Evolutionary conservation across 2,113 vertebrate species (phyloP).

Genomic region (Hippocampus guttulatus): DNA sequence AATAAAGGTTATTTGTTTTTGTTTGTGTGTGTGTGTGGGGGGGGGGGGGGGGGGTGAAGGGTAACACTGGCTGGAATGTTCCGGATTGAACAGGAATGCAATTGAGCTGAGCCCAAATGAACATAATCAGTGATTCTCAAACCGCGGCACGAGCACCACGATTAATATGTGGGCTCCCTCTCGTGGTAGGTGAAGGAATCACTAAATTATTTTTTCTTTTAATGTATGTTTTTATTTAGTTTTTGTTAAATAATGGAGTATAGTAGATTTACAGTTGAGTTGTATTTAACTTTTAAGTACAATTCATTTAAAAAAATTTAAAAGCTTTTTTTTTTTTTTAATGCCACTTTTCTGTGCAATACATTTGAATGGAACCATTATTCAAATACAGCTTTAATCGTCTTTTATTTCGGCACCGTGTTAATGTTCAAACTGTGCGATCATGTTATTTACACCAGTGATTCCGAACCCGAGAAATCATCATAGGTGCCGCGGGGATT

Average conservation of each 20-base stretch:
- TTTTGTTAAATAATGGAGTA: too few relatives aligned
- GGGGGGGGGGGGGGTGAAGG: too few relatives aligned
- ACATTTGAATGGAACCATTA: too few relatives aligned
- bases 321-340: background rate
- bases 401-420: too few relatives aligned
- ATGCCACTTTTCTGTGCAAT: background rate
- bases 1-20: background rate
- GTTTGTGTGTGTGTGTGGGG: too few relatives aligned
- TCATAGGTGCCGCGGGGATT: too few relatives aligned
- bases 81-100: constrained; percentile 60
- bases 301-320: too few relatives aligned
- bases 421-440: background rate
- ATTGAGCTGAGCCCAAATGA: constrained; percentile 22
- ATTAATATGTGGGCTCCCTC: background rate
- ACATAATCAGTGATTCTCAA: background rate
- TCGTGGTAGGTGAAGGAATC: background rate
- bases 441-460: background rate
- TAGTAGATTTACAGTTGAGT: background rate
- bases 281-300: background rate
- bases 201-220: too few relatives aligned
- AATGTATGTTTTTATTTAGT: too few relatives aligned
- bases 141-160: background rate
- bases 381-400: background rate
- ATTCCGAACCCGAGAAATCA: background rate
- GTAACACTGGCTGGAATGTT: constrained; percentile 57